Evolutionary conservation across 1,140 invertebrate species (phyloP).

Genomic region (Pseudachorutes palmiensis): DNA sequence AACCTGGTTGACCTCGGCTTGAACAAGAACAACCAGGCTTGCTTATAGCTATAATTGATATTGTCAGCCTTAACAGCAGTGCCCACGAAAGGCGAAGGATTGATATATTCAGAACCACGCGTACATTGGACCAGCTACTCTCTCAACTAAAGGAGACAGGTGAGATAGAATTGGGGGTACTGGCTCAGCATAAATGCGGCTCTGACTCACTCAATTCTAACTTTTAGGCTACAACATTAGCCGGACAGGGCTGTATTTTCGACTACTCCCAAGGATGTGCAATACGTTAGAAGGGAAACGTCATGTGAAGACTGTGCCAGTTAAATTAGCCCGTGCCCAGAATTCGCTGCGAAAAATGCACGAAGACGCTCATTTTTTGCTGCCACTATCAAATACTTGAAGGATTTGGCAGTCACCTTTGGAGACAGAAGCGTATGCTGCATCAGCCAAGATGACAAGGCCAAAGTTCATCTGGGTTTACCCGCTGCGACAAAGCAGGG

Average conservation of each 20-base stretch:
- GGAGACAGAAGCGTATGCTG: conserved; percentile 38
- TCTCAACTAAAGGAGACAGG: neutral
- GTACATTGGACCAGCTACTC: neutral
- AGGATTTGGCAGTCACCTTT: conserved; percentile 33
- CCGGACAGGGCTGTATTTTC: conserved; percentile 28
- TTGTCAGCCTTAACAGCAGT: neutral
- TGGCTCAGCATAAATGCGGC: neutral
- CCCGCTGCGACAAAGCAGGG: conserved; percentile 44
- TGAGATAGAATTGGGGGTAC: neutral
- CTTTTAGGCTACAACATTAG: conserved; percentile 21
- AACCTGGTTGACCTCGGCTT: neutral
- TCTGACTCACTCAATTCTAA: neutral
- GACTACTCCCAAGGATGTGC: conserved; percentile 37
- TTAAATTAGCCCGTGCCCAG: conserved; percentile 36
- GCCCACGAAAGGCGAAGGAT: neutral
- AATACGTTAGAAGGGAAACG: conserved; percentile 38
- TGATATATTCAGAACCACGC: neutral
- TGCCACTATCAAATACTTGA: conserved; percentile 37
- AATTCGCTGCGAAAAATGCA: conserved; percentile 37
- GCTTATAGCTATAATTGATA: neutral
- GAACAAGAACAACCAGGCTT: neutral
- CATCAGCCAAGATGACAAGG: conserved; percentile 44
- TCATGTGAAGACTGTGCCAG: conserved; percentile 40
- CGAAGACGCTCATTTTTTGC: conserved; percentile 37
- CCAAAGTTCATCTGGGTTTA: conserved; percentile 43